Evolutionary conservation across 1,140 invertebrate species (phyloP), one percentile per base, ranked within the genome.

Genomic region (Thereuonema tuberculata): DNA sequence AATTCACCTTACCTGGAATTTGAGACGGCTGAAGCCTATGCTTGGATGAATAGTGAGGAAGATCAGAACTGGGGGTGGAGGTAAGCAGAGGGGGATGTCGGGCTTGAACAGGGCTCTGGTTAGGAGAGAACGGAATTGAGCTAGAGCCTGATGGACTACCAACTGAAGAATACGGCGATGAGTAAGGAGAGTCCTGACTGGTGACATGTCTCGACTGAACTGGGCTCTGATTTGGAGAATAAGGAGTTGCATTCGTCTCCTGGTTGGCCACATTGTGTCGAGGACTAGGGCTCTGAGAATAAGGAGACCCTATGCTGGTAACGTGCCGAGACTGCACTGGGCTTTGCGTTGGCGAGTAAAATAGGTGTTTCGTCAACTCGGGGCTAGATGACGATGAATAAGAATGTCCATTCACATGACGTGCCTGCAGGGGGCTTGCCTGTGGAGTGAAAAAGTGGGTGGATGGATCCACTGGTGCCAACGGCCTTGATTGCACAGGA

Each of bases 221-320:
- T 14, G 88, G 89, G 28, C 87, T 90, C 68, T 92, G 88, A 2
- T 86, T 89, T 9, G 89, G 89, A 12, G 82, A 83, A 26, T 23
- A 60, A 15, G 56, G n/a, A 56, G 25, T 29, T 37, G 54, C 27
- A n/a, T n/a, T 29, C 25, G 57, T 27, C n/a, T 54, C 52, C 28
- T 60, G 56, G 23, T 2, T 43, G 5, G 23, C 47, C 47, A 49
- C 43, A n/a, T n/a, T n/a, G 25, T 59, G 58, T 2, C 49, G 52
- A 54, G 59, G 59, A 25, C 57, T 58, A n/a, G 47, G 57, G 48
- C 57, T 58, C 24, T 58, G 57, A 48, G 57, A 58, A 27, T 58
- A 58, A 3, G 57, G 24, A 17, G 57, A 26, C 3, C 29, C 57
- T 24, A 58, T 14, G 29, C 26, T 58, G 2, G 57, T 23, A 26